These are phyloP conservation scores for Microcebus griseorufus DNA, from an alignment of 2,113 vertebrate genomes.

Conservation along the genomic window DNA sequence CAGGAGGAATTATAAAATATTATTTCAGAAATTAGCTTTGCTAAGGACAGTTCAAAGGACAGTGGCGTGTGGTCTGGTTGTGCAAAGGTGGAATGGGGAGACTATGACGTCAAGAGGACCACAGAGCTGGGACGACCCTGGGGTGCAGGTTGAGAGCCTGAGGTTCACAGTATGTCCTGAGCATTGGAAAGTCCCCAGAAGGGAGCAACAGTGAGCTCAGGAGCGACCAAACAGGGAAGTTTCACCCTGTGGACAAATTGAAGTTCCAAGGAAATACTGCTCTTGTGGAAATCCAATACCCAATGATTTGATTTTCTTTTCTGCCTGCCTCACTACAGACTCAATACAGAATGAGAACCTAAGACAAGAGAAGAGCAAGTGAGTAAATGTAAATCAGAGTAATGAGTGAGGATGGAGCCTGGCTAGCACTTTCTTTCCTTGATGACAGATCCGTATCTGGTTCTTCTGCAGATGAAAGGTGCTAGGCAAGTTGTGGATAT, in stretches of 20 bases:
- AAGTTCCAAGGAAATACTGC: not conserved
- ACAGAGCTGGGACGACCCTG: accelerated
- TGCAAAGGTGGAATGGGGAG: not conserved
- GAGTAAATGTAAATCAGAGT: not conserved
- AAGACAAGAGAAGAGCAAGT: not conserved
- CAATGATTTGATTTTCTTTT: not conserved
- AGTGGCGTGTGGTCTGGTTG: accelerated
- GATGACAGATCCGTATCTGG: constrained; percentile 31
- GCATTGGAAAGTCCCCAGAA: not conserved
- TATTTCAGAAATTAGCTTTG: not conserved
- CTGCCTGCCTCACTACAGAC: not conserved
- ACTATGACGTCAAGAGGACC: accelerated
- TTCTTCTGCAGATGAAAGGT: constrained; percentile 65
- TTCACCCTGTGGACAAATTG: not conserved
- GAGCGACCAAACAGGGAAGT: not conserved
- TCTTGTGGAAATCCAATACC: not conserved
- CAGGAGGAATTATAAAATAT: not conserved
- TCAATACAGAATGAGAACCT: not conserved
- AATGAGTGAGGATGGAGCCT: not conserved
- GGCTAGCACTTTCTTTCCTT: not conserved
- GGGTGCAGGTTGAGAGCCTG: accelerated
- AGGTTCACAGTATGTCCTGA: not conserved
- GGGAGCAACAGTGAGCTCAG: accelerated
- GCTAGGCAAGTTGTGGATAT: constrained; percentile 13
- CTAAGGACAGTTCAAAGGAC: not conserved